A percentile compares a stretch with the other conserved stretches of the same genome.
Conservation (phyloP, 2,113 vertebrate genomes). For the Mesocricetus auratus region DNA sequence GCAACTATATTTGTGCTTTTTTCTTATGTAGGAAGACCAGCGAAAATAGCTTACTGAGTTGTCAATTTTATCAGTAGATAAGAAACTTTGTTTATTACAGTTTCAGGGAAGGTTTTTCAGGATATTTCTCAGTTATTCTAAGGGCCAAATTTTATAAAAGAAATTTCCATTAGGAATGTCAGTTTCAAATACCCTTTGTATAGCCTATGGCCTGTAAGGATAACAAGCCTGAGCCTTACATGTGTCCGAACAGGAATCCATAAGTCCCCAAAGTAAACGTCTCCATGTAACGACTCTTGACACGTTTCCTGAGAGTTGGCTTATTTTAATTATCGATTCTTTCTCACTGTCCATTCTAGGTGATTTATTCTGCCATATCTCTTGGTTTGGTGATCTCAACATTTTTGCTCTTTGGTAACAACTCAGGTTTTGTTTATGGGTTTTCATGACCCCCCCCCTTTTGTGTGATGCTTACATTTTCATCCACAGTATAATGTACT, state of each 20-base stretch:
- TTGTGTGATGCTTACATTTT: constrained; percentile 70
- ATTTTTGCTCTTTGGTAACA: constrained; percentile 65
- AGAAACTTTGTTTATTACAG: constrained; percentile 77
- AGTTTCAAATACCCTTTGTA: constrained; percentile 75
- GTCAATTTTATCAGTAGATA: constrained; percentile 71
- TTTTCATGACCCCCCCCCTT: background rate
- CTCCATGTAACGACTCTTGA: constrained; percentile 54
- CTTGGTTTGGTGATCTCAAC: constrained; percentile 76
- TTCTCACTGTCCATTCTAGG: constrained; percentile 68
- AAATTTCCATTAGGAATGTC: constrained; percentile 77
- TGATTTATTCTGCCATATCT: constrained; percentile 55
- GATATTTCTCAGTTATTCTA: constrained; percentile 82
- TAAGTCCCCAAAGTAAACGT: constrained; percentile 73
- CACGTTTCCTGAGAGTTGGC: constrained; percentile 60
- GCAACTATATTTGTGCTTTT: constrained; percentile 82
- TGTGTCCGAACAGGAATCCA: constrained; percentile 55
- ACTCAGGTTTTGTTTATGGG: constrained; percentile 58
- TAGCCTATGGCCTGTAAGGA: constrained; percentile 70
- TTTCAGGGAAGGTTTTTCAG: constrained; percentile 83
- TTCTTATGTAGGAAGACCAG: constrained; percentile 80
- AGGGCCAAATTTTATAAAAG: constrained; percentile 82
- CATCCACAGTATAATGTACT: constrained; percentile 74
- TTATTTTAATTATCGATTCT: constrained; percentile 77
- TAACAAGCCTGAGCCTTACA: constrained; percentile 74
- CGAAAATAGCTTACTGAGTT: constrained; percentile 76